A percentile compares a stretch with the other conserved stretches of the same genome.
These are phyloP conservation scores for Brachypodius melanocephalos DNA, from an alignment of 2,113 vertebrate genomes.

Conservation along the genomic window DNA sequence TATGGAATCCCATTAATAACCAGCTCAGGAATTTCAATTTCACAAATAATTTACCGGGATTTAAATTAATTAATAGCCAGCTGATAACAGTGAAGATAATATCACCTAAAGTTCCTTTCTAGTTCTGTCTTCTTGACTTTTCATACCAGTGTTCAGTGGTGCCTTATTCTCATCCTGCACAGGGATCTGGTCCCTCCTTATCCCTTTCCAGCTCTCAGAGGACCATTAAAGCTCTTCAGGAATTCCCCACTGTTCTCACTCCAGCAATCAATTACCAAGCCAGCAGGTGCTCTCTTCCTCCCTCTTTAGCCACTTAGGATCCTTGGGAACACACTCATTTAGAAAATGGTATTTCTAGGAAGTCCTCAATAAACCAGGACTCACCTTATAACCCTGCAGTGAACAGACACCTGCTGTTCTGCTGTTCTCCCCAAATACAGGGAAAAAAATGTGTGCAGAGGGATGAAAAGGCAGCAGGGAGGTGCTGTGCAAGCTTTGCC, in stretches of 20 bases:
- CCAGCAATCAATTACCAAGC: background rate
- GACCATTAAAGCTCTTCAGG: background rate
- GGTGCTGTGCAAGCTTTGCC: background rate
- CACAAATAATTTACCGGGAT: background rate
- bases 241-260: background rate
- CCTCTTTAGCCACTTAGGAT: background rate
- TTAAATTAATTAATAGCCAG: background rate
- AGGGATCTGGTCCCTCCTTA: background rate
- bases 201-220: background rate
- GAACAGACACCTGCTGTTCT: background rate
- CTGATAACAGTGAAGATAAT: background rate
- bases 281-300: background rate
- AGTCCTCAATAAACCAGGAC: background rate
- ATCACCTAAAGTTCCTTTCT: background rate
- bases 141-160: background rate
- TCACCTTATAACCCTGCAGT: background rate
- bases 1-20: background rate
- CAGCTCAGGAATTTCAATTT: background rate
- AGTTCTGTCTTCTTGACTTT: background rate
- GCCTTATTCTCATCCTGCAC: background rate
- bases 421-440: background rate
- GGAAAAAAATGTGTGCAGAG: background rate
- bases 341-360: background rate
- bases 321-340: background rate
- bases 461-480: background rate